Percentiles rank a stretch among this genome's conserved stretches.
Conservation (phyloP, 2,113 vertebrate species). For the Leptodactylus fuscus region DNA sequence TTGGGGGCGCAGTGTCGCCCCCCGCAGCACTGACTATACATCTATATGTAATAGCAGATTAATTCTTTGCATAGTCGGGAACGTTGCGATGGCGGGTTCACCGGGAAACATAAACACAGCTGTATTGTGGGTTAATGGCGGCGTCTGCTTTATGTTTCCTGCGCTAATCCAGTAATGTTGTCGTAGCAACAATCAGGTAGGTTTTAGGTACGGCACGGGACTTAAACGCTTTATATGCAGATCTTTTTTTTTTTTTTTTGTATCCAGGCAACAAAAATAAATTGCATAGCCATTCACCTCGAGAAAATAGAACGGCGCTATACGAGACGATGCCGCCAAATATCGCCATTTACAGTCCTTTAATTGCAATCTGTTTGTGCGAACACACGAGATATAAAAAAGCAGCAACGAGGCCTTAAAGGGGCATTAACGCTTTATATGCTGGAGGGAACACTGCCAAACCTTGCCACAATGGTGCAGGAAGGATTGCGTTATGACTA, state of each 20-base stretch:
- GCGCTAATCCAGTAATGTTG: constrained; percentile 40
- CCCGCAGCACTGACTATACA: background rate
- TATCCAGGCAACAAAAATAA: constrained; percentile 58
- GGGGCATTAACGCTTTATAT: no score
- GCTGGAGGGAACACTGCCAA: no score
- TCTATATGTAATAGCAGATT: background rate
- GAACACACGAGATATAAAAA: background rate
- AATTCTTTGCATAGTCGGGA: background rate
- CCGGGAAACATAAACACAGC: background rate
- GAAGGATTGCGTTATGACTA: no score
- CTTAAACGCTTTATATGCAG: constrained; percentile 51
- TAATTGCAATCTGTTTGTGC: background rate
- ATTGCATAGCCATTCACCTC: constrained; percentile 34
- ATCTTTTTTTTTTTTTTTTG: constrained; percentile 47
- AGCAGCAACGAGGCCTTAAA: background rate
- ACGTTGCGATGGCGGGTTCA: background rate
- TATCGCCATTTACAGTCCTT: background rate
- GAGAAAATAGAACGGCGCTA: background rate
- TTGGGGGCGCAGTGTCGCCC: no score
- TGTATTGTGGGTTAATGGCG: constrained; percentile 23
- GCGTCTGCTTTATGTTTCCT: constrained; percentile 42
- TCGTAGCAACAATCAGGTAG: constrained; percentile 54
- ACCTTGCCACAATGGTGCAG: no score
- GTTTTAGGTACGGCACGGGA: constrained; percentile 16
- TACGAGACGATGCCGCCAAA: background rate